These are phyloP conservation scores for Amblyteles armatorius DNA, from an alignment of 2,888 invertebrate genomes.

Conservation along the genomic window DNA sequence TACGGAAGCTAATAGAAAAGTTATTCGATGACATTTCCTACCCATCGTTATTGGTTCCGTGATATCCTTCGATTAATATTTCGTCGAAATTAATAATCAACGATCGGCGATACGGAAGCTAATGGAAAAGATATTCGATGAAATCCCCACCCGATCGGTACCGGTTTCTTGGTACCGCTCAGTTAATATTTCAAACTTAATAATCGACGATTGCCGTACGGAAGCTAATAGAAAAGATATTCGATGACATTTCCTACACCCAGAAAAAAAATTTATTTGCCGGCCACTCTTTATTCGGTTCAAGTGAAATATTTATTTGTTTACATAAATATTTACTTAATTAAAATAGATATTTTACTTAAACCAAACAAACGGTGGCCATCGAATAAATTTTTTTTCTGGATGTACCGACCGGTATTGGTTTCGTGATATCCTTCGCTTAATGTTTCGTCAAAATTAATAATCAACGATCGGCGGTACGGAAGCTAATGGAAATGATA, in stretches of 20 bases:
- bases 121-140: neutral
- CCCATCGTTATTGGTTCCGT: neutral
- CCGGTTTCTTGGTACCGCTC: neutral
- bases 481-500: neutral
- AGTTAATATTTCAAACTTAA: neutral
- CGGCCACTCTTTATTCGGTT: too few relatives aligned
- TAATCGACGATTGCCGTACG: neutral
- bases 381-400: too few relatives aligned
- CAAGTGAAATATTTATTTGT: too few relatives aligned
- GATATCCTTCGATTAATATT: too few relatives aligned
- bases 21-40: neutral
- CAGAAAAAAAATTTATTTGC: too few relatives aligned
- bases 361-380: too few relatives aligned
- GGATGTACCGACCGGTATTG: neutral
- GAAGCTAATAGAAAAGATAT: neutral
- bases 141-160: neutral
- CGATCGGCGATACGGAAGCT: neutral
- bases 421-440: too few relatives aligned
- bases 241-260: neutral
- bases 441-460: neutral
- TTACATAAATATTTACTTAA: too few relatives aligned
- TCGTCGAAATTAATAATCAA: neutral
- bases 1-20: neutral
- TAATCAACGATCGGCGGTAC: neutral
- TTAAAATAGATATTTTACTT: too few relatives aligned